Evolutionary conservation across 2,113 vertebrate species (phyloP), one percentile per base, ranked within the genome.

Genomic region (Xenopus borealis): DNA sequence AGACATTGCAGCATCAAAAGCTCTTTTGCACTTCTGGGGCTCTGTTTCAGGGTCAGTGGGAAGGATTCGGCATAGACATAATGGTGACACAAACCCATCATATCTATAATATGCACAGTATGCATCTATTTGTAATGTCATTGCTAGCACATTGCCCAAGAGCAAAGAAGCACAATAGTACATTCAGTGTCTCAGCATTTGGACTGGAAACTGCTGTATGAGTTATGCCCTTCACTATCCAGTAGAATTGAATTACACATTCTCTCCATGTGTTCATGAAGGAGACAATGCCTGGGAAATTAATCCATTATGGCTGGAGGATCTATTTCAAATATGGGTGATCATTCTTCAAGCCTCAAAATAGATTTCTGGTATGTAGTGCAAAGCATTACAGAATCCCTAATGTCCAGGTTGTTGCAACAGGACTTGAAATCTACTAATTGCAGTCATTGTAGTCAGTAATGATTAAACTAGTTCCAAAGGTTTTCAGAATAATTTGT

Each of bases 251-350:
- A 44, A n/a, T 72, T 44, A 64, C 71, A 20, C 13, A 19, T n/a
- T 55, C 23, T 27, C 61, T 4, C 71, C 12, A 40, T 20, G 23
- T 12, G n/a, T n/a, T 8, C 6, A n/a, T 52, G 63, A 9, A 66
- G 53, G 50, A 66, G 62, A 66, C 62, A 74, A 40, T 33, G 59
- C 9, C 16, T 18, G 17, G 27, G 61, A 63, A 18, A 71, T 71
- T 16, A 62, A 71, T 71, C 57, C 58, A 62, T 71, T 71, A 63
- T 52, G 71, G 23, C 62, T 44, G 62, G 27, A 66, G 62, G 71
- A 72, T 66, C 62, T n/a, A 57, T 72, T 65, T 57, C 71, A 66
- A 16, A 72, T n/a, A 3, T 16, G 13, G 46, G 5, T 6, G 46
- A 53, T 55, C 27, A 46, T 66, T 47, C 27, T 45, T 66, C 13